Evolutionary conservation across 2,888 invertebrate genomes (phyloP), one percentile per base, ranked within the genome.

Genomic region (Mesorhabditis spiculigera): DNA sequence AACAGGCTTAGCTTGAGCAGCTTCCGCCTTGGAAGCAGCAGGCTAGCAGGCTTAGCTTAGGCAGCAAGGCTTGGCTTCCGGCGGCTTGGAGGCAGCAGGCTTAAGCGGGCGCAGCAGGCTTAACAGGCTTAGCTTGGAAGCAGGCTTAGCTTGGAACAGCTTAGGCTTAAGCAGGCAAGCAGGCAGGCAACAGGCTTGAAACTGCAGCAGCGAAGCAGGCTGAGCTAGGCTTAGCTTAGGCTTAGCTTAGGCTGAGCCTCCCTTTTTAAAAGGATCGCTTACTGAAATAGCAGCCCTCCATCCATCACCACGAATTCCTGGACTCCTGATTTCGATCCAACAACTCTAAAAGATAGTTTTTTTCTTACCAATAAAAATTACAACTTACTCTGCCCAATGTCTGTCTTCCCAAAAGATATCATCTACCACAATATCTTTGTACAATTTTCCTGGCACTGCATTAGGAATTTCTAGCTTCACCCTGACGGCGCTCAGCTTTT

Each of bases 391-490:
- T 13, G 58, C 58, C 58, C 58, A 50, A 50, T 50, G 58, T 50
- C 58, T 50, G 10, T n/a, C 58, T n/a, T 50, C 58, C 58, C 58
- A 50, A 50, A 50, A 50, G 58, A 50, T 50, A n/a, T 50, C 58
- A 50, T 50, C 58, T 10, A 50, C n/a, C 10, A n/a, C 8, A n/a
- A 50, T 13, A 50, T 50, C 58, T 13, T n/a, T 50, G 58, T 50
- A 50, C 58, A 50, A n/a, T n/a, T 50, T 50, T 50, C 58, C 58
- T 13, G n/a, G 10, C 58, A 13, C 58, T 50, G 8, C 58, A 13
- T 50, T 50, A 10, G 8, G 10, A n/a, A 50, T 50, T 50, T 50
- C 58, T 3, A 50, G 58, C 58, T 50, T n/a, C 8, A 50, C 58
- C n/a, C n/a, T 50, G 8, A 50, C 58, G n/a, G 10, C 8, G n/a